Conservation (phyloP, 2,113 vertebrate species). For the Saguinus midas region DNA sequence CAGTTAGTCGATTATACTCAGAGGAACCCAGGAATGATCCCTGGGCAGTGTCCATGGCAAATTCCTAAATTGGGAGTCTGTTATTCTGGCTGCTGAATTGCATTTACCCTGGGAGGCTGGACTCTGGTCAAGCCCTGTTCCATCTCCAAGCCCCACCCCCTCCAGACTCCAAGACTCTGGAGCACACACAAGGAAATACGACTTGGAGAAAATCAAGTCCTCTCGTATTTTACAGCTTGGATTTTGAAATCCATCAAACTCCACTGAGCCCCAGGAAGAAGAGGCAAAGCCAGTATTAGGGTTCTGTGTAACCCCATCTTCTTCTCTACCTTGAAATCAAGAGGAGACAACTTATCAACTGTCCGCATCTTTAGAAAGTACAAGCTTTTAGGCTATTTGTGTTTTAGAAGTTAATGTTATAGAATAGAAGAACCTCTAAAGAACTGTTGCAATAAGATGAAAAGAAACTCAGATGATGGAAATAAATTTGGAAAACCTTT, state of each 20-base stretch:
- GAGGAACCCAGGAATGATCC: constrained; percentile 1
- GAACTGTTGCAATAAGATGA: neutral
- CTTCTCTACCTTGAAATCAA: neutral
- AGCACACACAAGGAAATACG: neutral
- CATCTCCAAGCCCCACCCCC: neutral
- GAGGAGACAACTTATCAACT: neutral
- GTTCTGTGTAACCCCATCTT: neutral
- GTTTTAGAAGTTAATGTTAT: neutral
- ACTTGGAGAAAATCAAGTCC: neutral
- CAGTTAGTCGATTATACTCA: neutral
- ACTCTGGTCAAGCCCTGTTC: neutral
- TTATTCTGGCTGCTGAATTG: constrained; percentile 6
- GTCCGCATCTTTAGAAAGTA: neutral
- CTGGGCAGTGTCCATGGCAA: neutral
- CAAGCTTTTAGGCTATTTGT: neutral
- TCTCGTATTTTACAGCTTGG: neutral
- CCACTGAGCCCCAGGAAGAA: neutral
- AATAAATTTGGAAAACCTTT: neutral
- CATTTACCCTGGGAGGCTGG: neutral
- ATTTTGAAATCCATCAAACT: neutral
- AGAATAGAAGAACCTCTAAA: neutral
- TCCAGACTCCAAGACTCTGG: neutral
- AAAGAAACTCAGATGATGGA: neutral
- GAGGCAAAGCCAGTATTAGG: neutral
- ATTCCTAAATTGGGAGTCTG: constrained; percentile 46